Evolutionary conservation across 2,797 vertebrate species (phyloP).

Genomic region (Leptodon cayanensis): DNA sequence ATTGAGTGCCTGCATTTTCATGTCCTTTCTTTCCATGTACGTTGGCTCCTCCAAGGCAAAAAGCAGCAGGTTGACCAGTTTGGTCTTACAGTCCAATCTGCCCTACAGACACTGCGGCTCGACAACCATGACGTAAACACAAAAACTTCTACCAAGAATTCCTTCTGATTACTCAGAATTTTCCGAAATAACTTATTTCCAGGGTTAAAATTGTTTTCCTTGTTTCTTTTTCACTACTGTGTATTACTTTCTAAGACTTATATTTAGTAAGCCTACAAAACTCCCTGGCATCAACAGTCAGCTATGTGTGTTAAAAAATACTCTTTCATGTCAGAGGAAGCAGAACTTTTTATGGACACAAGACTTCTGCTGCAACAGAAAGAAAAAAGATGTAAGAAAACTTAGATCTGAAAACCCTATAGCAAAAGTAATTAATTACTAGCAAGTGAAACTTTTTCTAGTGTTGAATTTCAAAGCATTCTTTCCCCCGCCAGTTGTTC

Average conservation of each 20-base stretch:
- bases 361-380: not conserved
- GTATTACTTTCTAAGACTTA: not conserved
- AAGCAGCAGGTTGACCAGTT: not conserved
- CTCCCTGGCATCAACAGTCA: not conserved
- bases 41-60: not conserved
- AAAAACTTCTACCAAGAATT: not conserved
- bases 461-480: not conserved
- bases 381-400: not conserved
- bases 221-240: not conserved
- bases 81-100: not conserved
- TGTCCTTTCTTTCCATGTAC: not conserved
- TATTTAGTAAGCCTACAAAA: not conserved
- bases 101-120: not conserved
- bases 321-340: not conserved
- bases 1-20: not conserved
- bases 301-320: not conserved
- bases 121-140: not conserved
- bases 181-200: not conserved
- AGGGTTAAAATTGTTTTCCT: not conserved
- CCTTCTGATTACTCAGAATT: not conserved
- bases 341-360: not conserved
- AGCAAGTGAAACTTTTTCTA: not conserved
- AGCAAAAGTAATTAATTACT: not conserved
- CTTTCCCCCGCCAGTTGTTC: not conserved
- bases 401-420: not conserved